Conservation (phyloP, 2,113 vertebrate species). For the Carollia perspicillata region DNA sequence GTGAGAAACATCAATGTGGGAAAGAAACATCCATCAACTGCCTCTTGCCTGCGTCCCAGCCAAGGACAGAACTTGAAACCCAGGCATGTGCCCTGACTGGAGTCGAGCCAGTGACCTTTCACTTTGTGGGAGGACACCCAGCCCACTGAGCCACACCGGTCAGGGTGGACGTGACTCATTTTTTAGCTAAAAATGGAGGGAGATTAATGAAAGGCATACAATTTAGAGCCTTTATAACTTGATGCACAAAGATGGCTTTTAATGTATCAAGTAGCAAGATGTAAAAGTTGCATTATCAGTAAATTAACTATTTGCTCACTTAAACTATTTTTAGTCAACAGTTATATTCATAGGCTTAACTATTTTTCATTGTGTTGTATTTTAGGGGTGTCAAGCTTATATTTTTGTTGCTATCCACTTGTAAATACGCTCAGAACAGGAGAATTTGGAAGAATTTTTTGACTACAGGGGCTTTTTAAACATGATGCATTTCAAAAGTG, state of each 20-base stretch:
- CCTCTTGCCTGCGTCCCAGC: no score
- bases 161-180: not conserved
- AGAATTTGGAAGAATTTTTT: conserved; percentile 61
- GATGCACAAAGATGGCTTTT: not conserved
- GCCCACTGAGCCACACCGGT: no score
- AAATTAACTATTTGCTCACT: not conserved
- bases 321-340: not conserved
- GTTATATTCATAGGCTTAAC: not conserved
- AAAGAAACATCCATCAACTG: no score
- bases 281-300: not conserved
- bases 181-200: conserved; percentile 34
- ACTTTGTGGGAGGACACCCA: no score
- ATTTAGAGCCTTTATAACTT: not conserved
- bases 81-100: no score
- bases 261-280: not conserved
- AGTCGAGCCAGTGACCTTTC: no score
- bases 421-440: conserved; percentile 56
- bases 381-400: conserved; percentile 65
- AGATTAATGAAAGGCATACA: conserved; percentile 36
- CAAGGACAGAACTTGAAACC: no score
- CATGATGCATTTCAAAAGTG: conserved; percentile 86
- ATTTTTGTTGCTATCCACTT: conserved; percentile 51
- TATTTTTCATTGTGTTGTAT: conserved; percentile 47
- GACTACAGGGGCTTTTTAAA: conserved; percentile 51
- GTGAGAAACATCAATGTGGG: no score